Base-by-base conservation (phyloP, 2,113 vertebrate genomes). In the Eupsittula cactorum region DNA sequence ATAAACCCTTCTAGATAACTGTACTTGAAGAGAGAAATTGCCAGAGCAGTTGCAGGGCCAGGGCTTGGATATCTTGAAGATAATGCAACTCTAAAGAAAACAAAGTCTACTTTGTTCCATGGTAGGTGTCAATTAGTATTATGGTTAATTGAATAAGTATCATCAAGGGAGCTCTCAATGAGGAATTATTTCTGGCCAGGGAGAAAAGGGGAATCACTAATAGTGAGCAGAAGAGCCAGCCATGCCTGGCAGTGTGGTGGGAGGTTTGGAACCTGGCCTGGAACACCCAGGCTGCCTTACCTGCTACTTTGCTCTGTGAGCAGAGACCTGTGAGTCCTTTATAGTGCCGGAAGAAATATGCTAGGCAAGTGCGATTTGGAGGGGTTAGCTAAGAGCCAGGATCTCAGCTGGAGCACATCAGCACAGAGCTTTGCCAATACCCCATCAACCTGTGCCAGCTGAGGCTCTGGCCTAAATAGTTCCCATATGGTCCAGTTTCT, bases 211-310 rank as follows among this genome's bases (percentile, higher is more conserved):
- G 82, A 64, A 47, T 69, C 8, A 2, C 13, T n/a, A 3, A 31
- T 16, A 0, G 6, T 8, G n/a, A 20, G 53, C 11, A 2, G 12
- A 5, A 3, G 29, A 46, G 64, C 44, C 62, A 69, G 1, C 49
- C 49, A 8, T 50, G 49, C 24, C 24, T 50, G 49, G 2, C 70
- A 70, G 74, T 3, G 5, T 1, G 3, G 7, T 1, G 16, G n/a
- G 37, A 63, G 33, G 37, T 47, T 77, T 0, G 1, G 29, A 16
- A 39, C 79, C 77, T 20, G 46, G 16, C 37, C 29, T 0, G 44
- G 57, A 47, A 8, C 3, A 7, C 33, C 37, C 7, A 8, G 3
- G 29, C 64, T 60, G 46, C 64, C 53, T 82, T 49, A 15, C 59
- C 65, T 37, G 35, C 10, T 37, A 5, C 59, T 37, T 63, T 19